Base-by-base conservation (phyloP, 2,113 vertebrate species). In the Rallus limicola region DNA sequence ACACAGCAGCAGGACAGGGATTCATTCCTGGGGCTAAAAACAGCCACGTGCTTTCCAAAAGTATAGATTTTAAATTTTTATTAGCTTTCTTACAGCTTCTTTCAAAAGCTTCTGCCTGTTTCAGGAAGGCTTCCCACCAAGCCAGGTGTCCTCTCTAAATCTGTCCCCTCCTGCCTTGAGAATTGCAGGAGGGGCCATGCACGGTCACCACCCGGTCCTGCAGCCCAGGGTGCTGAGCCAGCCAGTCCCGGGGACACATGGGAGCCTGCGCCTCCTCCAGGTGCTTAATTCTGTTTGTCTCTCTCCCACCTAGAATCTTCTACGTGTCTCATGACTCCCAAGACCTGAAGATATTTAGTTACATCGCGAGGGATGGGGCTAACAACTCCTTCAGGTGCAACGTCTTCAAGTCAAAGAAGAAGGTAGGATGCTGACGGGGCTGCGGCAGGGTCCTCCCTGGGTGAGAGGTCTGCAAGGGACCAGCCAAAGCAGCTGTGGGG, bases 321-420 rank as follows among this genome's bases (percentile, higher is more conserved):
- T 99, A 98, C 1, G 98, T 98, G 26, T 98, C 98, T 16, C 98
- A 98, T 0, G 98, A 99, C 95, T 99, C 98, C 0, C 98, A 98
- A 95, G 98, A 99, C 97, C 96, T 99, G 78, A 99, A 99, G 97
- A 99, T 98, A 69, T 99, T 99, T 90, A 99, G 98, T 93, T 99
- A 98, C 94, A 98, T 99, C 2, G 98, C 98, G 6, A 98, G 98
- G 92, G 98, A 99, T 0, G 98, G 98, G 2, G 82, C 98, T 44
- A 99, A 94, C 97, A 98, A 99, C 72, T 98, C 98, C 58, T 98
- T 99, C 98, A 98, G 98, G 72, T 98, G 99, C 85, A 99, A 99
- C 5, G 98, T 99, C 91, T 99, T 99, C 98, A 98, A 98, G 91
- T 98, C 98, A 5, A 99, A 99, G 96, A 98, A 99, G 96, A 99